A percentile compares a stretch with the other conserved stretches of the same genome.
These are phyloP conservation scores for Epinephelus malabaricus DNA, from an alignment of 2,797 vertebrate genomes.

Conservation along the genomic window DNA sequence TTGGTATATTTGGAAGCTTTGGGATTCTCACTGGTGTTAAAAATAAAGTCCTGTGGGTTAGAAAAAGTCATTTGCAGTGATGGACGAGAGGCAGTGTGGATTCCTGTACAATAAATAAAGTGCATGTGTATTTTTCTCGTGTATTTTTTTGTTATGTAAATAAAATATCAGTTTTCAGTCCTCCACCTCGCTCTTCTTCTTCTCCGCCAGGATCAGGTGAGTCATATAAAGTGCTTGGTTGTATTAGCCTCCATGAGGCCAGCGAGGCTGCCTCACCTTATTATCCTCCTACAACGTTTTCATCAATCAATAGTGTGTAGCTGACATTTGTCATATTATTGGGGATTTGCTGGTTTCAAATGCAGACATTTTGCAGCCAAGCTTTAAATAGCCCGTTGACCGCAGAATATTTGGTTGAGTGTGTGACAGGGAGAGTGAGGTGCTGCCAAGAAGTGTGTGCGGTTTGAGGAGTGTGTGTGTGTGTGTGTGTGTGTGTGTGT, in stretches of 20 bases:
- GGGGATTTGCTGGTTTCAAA: slow-evolving; percentile 69
- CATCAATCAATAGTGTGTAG: slow-evolving; percentile 62
- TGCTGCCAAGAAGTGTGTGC: slow-evolving; percentile 76
- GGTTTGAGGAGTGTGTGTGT: slow-evolving; percentile 44
- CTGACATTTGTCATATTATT: slow-evolving; percentile 72
- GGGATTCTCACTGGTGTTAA: slow-evolving; percentile 34
- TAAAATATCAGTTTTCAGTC: slow-evolving; percentile 20
- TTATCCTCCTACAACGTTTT: slow-evolving; percentile 55
- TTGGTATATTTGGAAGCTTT: slow-evolving; percentile 47
- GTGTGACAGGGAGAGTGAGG: slow-evolving; percentile 71
- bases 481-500: slow-evolving; percentile 41
- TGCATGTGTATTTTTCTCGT: not conserved
- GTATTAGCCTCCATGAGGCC: slow-evolving; percentile 18
- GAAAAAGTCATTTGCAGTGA: slow-evolving; percentile 12
- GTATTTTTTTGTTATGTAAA: slow-evolving; percentile 21
- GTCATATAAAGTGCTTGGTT: slow-evolving; percentile 26
- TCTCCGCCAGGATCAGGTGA: slow-evolving; percentile 43
- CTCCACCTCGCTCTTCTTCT: not conserved
- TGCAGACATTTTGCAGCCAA: slow-evolving; percentile 70
- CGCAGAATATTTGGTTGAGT: slow-evolving; percentile 81
- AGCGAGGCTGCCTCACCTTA: slow-evolving; percentile 38
- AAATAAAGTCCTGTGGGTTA: slow-evolving; percentile 37
- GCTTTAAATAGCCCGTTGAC: slow-evolving; percentile 83
- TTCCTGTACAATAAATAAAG: slow-evolving; percentile 2
- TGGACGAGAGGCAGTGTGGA: not conserved